phyloP scores from a whole-genome alignment of 2,797 vertebrate species.

The Myioborus miniatus region DNA sequence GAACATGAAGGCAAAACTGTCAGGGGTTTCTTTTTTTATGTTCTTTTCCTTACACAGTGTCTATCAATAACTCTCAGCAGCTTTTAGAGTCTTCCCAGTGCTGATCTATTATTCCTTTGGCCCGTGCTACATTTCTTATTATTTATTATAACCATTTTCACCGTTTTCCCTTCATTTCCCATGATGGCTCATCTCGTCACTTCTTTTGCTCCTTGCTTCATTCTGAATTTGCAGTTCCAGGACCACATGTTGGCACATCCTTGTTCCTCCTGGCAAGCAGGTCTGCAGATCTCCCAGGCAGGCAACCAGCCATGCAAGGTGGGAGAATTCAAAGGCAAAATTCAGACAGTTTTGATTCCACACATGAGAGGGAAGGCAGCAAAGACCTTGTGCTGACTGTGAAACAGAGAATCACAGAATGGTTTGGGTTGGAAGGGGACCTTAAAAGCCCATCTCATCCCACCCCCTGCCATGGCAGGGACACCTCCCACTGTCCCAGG shows the following conservation, averaged over 20 bases:
- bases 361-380: not conserved
- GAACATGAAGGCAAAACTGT: slow-evolving; percentile 18
- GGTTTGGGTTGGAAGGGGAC: not conserved
- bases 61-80: slow-evolving; percentile 44
- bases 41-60: not conserved
- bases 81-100: slow-evolving; percentile 40
- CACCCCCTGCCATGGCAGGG: not conserved
- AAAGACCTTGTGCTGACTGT: not conserved
- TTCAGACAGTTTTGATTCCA: not conserved
- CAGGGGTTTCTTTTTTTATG: not conserved
- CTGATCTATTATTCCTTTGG: slow-evolving; percentile 54
- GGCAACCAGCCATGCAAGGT: not conserved
- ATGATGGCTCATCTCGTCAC: not conserved
- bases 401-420: not conserved
- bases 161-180: slow-evolving; percentile 39
- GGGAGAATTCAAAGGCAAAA: not conserved
- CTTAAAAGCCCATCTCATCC: not conserved
- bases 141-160: slow-evolving; percentile 50
- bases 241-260: not conserved
- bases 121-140: slow-evolving; percentile 28
- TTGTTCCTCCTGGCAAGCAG: not conserved
- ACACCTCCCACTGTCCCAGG: not conserved
- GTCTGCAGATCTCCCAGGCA: not conserved
- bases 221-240: not conserved
- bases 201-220: not conserved